Conservation (phyloP, 2,888 invertebrate genomes). For the Brenthis daphne region DNA sequence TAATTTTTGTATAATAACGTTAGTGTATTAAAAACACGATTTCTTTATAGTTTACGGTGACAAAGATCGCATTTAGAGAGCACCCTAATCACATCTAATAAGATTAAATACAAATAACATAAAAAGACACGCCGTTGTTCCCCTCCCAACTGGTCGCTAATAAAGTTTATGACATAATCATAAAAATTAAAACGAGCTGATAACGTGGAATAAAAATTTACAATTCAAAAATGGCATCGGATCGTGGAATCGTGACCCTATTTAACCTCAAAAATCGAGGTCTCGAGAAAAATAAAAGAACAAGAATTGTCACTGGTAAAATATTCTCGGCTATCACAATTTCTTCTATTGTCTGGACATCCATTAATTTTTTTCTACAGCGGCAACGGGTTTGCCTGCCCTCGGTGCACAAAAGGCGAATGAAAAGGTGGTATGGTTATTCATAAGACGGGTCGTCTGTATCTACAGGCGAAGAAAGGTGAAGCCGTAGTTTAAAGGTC, state of each 20-base stretch:
- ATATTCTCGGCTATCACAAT: constrained; percentile 82
- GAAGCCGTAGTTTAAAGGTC: constrained; percentile 55
- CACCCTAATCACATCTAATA: constrained; percentile 18
- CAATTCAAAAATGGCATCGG: constrained; percentile 64
- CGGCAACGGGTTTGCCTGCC: constrained; percentile 74
- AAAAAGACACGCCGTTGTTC: constrained; percentile 20
- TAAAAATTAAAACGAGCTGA: constrained; percentile 37
- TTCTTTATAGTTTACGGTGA: neutral
- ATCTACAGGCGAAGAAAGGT: constrained; percentile 52
- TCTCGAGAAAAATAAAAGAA: constrained; percentile 63
- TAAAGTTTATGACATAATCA: constrained; percentile 31
- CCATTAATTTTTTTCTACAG: constrained; percentile 71
- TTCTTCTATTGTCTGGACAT: constrained; percentile 75
- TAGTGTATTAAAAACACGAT: constrained; percentile 1
- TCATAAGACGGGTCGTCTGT: constrained; percentile 63
- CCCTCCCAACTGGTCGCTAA: constrained; percentile 26
- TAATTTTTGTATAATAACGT: neutral
- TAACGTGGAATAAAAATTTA: constrained; percentile 51
- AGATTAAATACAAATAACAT: constrained; percentile 24
- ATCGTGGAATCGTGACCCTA: constrained; percentile 64
- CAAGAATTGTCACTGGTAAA: constrained; percentile 65
- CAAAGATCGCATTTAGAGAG: neutral
- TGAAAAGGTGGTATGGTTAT: constrained; percentile 70
- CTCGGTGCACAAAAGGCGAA: constrained; percentile 67
- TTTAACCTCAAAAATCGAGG: constrained; percentile 66